Evolutionary conservation across 92 coral and sea anemone genomes (phyloP).

Genomic region (Phenganax subtilis): DNA sequence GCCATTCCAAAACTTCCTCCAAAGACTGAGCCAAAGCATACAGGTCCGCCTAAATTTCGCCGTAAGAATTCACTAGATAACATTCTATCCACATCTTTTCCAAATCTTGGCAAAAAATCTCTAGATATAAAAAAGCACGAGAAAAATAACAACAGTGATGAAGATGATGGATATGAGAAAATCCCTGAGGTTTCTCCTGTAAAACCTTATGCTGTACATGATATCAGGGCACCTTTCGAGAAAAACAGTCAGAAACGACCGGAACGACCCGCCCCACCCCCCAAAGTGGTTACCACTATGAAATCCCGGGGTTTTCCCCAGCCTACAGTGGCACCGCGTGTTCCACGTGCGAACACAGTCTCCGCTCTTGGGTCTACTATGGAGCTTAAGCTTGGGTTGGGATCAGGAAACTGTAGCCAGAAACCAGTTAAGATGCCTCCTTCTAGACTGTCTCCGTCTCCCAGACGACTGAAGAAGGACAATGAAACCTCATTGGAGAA

Average conservation of each 20-base stretch:
- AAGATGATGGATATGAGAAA: constrained; percentile 31
- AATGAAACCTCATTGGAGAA: neutral
- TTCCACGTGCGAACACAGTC: constrained; percentile 28
- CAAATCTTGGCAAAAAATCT: constrained; percentile 6
- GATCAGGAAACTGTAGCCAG: neutral
- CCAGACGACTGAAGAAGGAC: neutral
- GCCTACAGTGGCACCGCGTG: constrained; percentile 15
- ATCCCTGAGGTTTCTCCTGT: neutral
- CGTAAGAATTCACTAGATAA: constrained; percentile 2
- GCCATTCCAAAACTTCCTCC: neutral
- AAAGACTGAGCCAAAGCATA: neutral
- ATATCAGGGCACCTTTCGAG: constrained; percentile 1
- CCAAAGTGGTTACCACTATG: neutral
- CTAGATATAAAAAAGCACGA: neutral
- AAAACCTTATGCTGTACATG: constrained; percentile 28
- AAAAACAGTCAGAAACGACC: constrained; percentile 7
- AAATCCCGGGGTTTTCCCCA: constrained; percentile 1
- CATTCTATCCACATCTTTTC: constrained; percentile 3
- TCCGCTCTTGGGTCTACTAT: constrained; percentile 17
- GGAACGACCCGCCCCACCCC: constrained; percentile 24
- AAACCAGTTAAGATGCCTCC: constrained; percentile 27
- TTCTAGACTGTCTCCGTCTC: neutral
- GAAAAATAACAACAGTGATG: neutral
- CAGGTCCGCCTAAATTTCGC: constrained; percentile 21
- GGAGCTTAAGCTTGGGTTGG: constrained; percentile 5